A percentile compares a stretch with the other conserved stretches of the same genome.
phyloP scores from a whole-genome alignment of 2,113 vertebrate genomes.

The Pardalotus punctatus region DNA sequence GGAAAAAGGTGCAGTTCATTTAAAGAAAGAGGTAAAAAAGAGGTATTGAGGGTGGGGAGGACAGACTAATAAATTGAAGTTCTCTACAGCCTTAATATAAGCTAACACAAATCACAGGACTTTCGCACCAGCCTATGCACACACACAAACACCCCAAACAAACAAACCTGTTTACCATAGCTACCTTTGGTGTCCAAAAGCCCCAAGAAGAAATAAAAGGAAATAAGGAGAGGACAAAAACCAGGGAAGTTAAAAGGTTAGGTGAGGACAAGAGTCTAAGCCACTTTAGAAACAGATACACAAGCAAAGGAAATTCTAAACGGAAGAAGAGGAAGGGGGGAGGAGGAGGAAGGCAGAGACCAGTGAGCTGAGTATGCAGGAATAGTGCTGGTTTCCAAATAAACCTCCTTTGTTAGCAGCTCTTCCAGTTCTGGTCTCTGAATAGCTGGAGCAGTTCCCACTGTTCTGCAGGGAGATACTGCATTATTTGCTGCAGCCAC shows the following conservation, averaged over 20 bases:
- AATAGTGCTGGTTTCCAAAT: slow-evolving; percentile 9
- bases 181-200: background rate
- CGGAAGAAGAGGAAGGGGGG: background rate
- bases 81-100: background rate
- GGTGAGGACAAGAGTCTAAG: background rate
- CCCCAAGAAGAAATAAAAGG: background rate
- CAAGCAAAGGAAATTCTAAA: slow-evolving; percentile 14
- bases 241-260: background rate
- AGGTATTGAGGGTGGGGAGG: background rate
- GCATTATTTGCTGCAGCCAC: slow-evolving; percentile 36
- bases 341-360: background rate
- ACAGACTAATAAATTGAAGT: background rate
- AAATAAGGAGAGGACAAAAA: background rate
- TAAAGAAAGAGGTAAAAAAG: background rate
- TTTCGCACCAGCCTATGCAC: background rate
- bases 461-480: background rate
- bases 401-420: slow-evolving; percentile 11
- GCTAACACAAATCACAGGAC: background rate
- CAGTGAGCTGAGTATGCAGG: background rate
- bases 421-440: slow-evolving; percentile 20
- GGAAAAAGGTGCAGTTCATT: background rate
- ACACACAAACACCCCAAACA: background rate
- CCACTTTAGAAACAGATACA: background rate
- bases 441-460: slow-evolving; percentile 50
- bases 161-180: background rate